Evolutionary conservation across 35 echinoderm and acorn worm species (phyloP), one percentile per base, ranked within the genome.

Genomic region (Anneissia japonica): DNA sequence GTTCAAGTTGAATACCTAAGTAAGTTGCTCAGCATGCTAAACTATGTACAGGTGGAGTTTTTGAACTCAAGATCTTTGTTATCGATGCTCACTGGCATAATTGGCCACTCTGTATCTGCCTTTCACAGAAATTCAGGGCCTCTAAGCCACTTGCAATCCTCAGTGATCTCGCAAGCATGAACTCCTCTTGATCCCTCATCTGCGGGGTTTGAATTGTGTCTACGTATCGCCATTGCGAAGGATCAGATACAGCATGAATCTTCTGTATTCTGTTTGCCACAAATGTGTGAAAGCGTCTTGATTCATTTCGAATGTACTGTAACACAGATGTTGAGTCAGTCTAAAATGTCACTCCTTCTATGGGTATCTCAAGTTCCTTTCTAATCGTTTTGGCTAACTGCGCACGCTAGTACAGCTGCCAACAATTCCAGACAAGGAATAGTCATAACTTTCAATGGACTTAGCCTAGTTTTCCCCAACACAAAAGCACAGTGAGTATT

Each of bases 381-480:
- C 32, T 80, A 34, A 80, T 3, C 10, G 35, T 4, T 6, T 4
- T 34, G 35, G 10, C 77, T 38, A 80, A 3, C 7, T 37, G 3
- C 35, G 34, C 32, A 34, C n/a, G n/a, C n/a, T n/a, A n/a, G n/a
- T n/a, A n/a, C n/a, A n/a, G n/a, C n/a, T n/a, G n/a, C n/a, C n/a
- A n/a, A n/a, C n/a, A n/a, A n/a, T n/a, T n/a, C n/a, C n/a, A n/a
- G n/a, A n/a, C n/a, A n/a, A n/a, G n/a, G n/a, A n/a, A n/a, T n/a
- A n/a, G n/a, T n/a, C n/a, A n/a, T n/a, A n/a, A n/a, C n/a, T n/a
- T n/a, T n/a, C n/a, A n/a, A n/a, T n/a, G n/a, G n/a, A n/a, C n/a
- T n/a, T n/a, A n/a, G n/a, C n/a, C n/a, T n/a, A 10, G 91, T 32
- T 83, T 93, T 93, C 29, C 81, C 81, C 17, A 86, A 75, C 4